phyloP scores from a whole-genome alignment of 2,888 invertebrate genomes.

The Chouioia cunea region DNA sequence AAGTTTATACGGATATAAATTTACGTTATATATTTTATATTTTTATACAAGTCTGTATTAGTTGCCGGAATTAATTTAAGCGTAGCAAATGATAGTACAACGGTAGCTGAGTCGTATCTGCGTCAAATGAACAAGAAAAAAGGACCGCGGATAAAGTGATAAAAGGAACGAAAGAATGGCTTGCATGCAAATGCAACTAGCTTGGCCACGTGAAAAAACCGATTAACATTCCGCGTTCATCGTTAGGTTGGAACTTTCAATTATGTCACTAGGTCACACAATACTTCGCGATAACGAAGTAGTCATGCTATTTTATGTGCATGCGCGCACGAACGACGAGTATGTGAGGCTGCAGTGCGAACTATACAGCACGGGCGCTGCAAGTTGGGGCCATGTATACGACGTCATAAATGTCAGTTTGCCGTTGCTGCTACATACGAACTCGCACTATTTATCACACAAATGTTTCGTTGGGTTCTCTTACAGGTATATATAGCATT shows the following conservation, averaged over 20 bases:
- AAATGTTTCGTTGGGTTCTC: background rate
- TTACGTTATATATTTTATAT: too few relatives aligned
- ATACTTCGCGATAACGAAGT: constrained; percentile 26
- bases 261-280: constrained; percentile 39
- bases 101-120: too few relatives aligned
- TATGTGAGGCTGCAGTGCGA: background rate
- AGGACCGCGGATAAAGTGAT: too few relatives aligned
- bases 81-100: too few relatives aligned
- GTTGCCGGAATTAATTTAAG: too few relatives aligned
- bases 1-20: too few relatives aligned
- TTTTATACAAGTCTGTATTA: too few relatives aligned
- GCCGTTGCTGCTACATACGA: background rate
- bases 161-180: background rate
- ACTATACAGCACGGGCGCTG: too few relatives aligned
- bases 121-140: too few relatives aligned
- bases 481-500: too few relatives aligned
- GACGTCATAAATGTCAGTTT: constrained; percentile 17
- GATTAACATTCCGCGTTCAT: constrained; percentile 11
- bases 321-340: background rate
- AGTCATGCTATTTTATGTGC: background rate
- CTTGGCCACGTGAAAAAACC: background rate
- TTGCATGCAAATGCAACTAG: background rate
- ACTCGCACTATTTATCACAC: background rate
- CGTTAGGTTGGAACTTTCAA: constrained; percentile 30
- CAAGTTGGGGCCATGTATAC: background rate